Evolutionary conservation across 1,140 invertebrate genomes (phyloP), one percentile per base, ranked within the genome.

Genomic region (Diorhabda carinulata): DNA sequence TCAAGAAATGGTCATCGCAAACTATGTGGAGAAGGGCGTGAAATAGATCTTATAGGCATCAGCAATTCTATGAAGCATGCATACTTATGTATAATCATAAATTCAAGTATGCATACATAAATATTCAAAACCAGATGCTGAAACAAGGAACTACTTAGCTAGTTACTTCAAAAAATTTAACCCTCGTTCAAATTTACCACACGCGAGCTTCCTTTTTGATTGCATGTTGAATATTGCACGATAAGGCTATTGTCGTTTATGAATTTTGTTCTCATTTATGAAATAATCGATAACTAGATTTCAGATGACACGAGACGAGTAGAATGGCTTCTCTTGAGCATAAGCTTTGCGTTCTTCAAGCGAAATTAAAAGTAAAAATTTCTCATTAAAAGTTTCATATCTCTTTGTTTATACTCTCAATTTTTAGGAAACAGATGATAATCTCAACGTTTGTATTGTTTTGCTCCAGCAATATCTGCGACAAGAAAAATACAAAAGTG

Each of bases 381-480:
- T 25, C 41, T 3, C 6, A 43, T 10, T 3, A 57, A 9, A 47
- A 7, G 8, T 42, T 7, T 62, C 52, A 6, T 25, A 45, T 43
- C 25, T 9, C 42, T 62, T 62, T 56, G 60, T 64, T 57, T 40
- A 62, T 66, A 52, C n/a, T 9, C 9, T 25, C 8, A 52, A 64
- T 57, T 74, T 73, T 61, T 56, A 77, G 76, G 73, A 77, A 70
- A 76, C 76, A 7, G 74, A 76, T 64, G 64, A 74, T 10, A 74
- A 69, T 67, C 67, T 77, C 56, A 73, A 74, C 43, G 69, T 72
- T 7, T 77, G 76, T 67, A 76, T 77, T 8, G 74, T 77, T 43
- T 68, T 77, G 2, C 65, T 77, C 42, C 74, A 76, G 66, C 76
- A 77, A 57, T 75, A 74, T 63, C 65, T 77, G 64, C 73, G 74